These are phyloP conservation scores for Potamarius usumacintae DNA, from an alignment of 2,113 vertebrate species.

Conservation along the genomic window DNA sequence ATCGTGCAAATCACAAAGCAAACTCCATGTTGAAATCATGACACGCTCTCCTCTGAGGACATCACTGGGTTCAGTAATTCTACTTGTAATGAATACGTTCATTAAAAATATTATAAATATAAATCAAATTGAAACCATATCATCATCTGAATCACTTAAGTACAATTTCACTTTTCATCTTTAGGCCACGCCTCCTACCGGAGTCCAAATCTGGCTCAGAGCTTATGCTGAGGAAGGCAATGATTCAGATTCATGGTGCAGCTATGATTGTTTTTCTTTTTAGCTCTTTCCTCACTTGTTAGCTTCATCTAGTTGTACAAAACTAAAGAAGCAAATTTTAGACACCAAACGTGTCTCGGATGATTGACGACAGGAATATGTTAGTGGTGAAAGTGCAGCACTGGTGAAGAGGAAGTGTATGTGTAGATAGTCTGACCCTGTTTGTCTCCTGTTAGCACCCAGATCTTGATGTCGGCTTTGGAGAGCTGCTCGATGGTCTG, in stretches of 20 bases:
- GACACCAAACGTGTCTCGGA: background rate
- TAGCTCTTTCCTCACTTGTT: no score
- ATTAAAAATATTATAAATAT: background rate
- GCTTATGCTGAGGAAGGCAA: background rate
- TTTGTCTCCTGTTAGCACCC: conserved; percentile 96
- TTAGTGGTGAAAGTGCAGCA: background rate
- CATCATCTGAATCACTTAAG: background rate
- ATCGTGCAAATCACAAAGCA: background rate
- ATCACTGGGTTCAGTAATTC: background rate
- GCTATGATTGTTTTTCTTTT: background rate
- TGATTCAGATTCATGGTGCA: background rate
- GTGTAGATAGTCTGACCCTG: conserved; percentile 76
- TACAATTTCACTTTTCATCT: background rate
- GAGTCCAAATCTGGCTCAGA: background rate
- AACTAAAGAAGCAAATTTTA: background rate
- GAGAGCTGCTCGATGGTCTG: conserved; percentile 86
- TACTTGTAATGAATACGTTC: background rate
- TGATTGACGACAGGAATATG: background rate
- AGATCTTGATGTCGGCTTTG: conserved; percentile 91
- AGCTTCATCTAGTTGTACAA: background rate
- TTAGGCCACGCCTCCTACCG: background rate
- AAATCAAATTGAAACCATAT: background rate
- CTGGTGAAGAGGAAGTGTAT: background rate
- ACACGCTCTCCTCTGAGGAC: background rate
- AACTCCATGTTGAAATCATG: background rate